Base-by-base conservation (phyloP, 2,888 invertebrate species). In the Papilio protenor region DNA sequence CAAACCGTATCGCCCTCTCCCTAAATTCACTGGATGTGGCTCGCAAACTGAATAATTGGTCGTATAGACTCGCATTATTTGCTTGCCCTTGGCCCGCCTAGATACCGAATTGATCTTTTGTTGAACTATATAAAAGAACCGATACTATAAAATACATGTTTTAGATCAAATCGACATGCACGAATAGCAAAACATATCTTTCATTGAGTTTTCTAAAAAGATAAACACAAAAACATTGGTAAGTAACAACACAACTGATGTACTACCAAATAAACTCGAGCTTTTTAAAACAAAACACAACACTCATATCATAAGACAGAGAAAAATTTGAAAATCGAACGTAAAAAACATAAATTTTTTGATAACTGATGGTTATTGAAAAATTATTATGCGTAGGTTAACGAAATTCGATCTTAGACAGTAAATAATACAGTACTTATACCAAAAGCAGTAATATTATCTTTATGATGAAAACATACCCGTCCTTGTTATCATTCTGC, bases 1-100 rank as follows among this genome's bases (percentile, higher is more conserved):
- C 70, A 77, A 77, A 70, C 61, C 77, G 71, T 77, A 74, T 75
- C 77, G 77, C 77, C 77, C 77, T 74, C 71, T 16, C 77, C 71
- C 77, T 74, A 69, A 77, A 61, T 52, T 52, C 59, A 61, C 52
- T 40, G 74, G 76, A 71, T 73, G 74, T 69, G 77, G 55, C 40
- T 73, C 49, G 74, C 74, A 77, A 77, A 77, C 70, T 27, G 52
- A 77, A 77, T 77, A 77, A 77, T 77, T 77, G 74, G 74, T 14
- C 61, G 61, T 71, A 71, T 77, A 52, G 11, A 70, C 66, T 61
- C n/a, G 40, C 52, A 70, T 73, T 59, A 6, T 21, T 47, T 49
- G 47, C 5, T 47, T 59, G 73, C 57, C 69, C 73, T 45, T 66
- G 49, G 49, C 49, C 49, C 33, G 64, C 64, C 14, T 49, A 33